A percentile compares a stretch with the other conserved stretches of the same genome.
Evolutionary conservation across 53 echinoderm and acorn worm genomes (phyloP).

Genomic region (Hippasteria phrygiana): DNA sequence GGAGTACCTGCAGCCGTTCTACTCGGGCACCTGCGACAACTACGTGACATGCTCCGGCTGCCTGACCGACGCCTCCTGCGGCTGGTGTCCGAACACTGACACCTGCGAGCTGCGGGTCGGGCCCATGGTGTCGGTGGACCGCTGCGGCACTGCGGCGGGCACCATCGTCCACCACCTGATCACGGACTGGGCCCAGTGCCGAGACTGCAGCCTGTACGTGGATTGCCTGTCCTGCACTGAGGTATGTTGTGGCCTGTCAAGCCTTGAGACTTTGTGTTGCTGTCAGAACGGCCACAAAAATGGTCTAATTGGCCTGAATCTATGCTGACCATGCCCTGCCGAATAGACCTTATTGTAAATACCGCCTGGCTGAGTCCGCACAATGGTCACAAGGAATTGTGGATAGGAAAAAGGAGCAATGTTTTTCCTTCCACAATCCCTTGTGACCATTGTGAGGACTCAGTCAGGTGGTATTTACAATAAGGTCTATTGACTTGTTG

Average conservation of each 20-base stretch:
- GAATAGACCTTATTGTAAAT: no score
- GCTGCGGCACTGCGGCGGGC: conserved; percentile 67
- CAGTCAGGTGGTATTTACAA: no score
- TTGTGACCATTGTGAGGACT: no score
- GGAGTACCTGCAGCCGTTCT: conserved; percentile 77
- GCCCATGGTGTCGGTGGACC: conserved; percentile 62
- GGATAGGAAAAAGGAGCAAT: no score
- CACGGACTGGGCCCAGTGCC: conserved; percentile 71
- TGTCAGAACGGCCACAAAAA: no score
- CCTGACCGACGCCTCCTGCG: conserved; percentile 83
- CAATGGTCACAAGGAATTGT: no score
- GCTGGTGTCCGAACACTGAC: conserved; percentile 87
- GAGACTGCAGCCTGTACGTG: conserved; percentile 72
- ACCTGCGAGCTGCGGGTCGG: conserved; percentile 78
- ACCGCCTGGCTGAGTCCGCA: no score
- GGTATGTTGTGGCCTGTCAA: conserved; percentile 56
- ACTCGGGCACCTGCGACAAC: conserved; percentile 62
- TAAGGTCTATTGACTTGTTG: no score
- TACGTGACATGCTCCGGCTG: conserved; percentile 85
- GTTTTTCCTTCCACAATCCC: no score
- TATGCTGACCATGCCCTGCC: no score
- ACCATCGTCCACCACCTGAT: conserved; percentile 71
- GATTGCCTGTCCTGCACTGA: conserved; percentile 79
- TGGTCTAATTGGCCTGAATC: no score
- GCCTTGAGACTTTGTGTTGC: neutral